These are phyloP conservation scores for Chelonus formosanus DNA, from an alignment of 2,888 invertebrate species.

Conservation along the genomic window DNA sequence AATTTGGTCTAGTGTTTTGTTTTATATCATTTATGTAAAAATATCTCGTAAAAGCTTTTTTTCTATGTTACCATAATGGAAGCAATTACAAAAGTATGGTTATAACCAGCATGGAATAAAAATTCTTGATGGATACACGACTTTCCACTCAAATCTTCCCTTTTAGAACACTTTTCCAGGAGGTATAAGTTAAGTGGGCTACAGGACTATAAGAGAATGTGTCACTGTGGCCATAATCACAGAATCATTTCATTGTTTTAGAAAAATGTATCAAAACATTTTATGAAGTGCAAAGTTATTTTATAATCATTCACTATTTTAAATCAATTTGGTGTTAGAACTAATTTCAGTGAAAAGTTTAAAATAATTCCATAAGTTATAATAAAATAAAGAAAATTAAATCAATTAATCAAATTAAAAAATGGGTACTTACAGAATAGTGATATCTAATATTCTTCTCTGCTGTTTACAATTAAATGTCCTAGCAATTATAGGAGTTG, in stretches of 20 bases:
- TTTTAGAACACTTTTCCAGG: background rate
- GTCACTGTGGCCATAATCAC: conserved; percentile 26
- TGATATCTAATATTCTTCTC: conserved; percentile 46
- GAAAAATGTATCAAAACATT: conserved; percentile 34
- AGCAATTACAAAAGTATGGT: too few relatives aligned
- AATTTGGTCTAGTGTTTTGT: too few relatives aligned
- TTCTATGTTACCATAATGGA: too few relatives aligned
- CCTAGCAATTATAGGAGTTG: conserved; percentile 66
- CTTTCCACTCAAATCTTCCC: conserved; percentile 18
- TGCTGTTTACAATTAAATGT: conserved; percentile 44
- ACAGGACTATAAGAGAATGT: conserved; percentile 50
- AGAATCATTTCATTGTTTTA: conserved; percentile 31
- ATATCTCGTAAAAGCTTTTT: too few relatives aligned
- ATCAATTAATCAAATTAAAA: background rate
- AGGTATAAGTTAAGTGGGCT: conserved; percentile 44
- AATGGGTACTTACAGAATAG: conserved; percentile 49
- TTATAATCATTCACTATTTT: too few relatives aligned
- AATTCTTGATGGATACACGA: conserved; percentile 5
- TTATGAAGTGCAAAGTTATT: too few relatives aligned
- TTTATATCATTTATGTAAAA: too few relatives aligned
- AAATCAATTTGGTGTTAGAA: too few relatives aligned
- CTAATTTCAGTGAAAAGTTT: too few relatives aligned
- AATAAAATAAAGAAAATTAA: background rate
- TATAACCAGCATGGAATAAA: too few relatives aligned
- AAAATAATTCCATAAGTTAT: too few relatives aligned